phyloP scores from a whole-genome alignment of 2,797 vertebrate species.

The Tapera naevia region DNA sequence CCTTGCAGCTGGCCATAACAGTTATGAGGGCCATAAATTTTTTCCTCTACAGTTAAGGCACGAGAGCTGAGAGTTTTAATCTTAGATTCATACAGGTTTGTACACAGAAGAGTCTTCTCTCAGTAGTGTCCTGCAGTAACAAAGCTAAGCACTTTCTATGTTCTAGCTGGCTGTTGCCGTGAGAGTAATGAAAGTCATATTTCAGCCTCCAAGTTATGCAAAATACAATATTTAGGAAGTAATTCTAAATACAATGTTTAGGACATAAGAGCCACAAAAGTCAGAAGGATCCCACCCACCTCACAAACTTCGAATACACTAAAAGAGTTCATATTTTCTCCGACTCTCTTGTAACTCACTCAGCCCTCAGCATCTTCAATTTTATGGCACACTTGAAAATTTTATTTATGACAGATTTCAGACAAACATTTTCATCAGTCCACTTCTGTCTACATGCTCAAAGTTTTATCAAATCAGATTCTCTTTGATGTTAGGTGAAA shows the following conservation, averaged over 20 bases:
- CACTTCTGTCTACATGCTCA: background rate
- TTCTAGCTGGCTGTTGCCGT: background rate
- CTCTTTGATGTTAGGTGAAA: background rate
- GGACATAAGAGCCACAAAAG: background rate
- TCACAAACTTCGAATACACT: background rate
- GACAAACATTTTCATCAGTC: background rate
- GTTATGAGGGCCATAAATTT: background rate
- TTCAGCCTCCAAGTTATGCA: background rate
- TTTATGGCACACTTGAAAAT: background rate
- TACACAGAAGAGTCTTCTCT: background rate
- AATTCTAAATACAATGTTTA: too few relatives aligned
- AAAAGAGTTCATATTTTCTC: background rate
- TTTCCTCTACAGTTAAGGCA: background rate
- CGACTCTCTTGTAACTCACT: background rate
- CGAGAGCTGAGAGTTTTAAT: background rate
- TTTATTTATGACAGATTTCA: background rate
- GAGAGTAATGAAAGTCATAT: background rate
- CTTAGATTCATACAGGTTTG: background rate
- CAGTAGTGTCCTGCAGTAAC: background rate
- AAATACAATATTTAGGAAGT: background rate
- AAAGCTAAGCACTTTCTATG: background rate
- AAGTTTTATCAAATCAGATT: background rate
- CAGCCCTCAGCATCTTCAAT: background rate
- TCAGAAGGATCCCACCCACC: background rate
- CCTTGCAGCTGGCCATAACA: background rate